Conservation (phyloP, 2,888 invertebrate genomes). For the Apamea sordens region DNA sequence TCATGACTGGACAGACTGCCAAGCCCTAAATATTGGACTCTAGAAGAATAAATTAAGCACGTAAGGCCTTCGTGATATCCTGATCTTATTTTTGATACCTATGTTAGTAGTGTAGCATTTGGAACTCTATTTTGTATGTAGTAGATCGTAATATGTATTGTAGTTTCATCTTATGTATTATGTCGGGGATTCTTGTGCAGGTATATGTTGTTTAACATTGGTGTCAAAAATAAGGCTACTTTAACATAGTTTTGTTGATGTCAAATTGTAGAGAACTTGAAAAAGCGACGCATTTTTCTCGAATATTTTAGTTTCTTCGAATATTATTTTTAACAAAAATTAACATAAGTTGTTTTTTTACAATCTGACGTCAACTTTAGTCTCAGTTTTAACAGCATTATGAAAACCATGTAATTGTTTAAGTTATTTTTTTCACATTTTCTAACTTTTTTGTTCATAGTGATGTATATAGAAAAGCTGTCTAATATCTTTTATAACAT, state of each 20-base stretch:
- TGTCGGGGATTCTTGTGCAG: neutral
- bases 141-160: slow-evolving; percentile 39
- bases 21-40: slow-evolving; percentile 66
- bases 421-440: slow-evolving; percentile 17
- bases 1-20: slow-evolving; percentile 72
- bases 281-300: neutral
- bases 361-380: slow-evolving; percentile 20
- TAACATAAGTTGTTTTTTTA: neutral
- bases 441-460: slow-evolving; percentile 12
- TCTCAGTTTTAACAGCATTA: slow-evolving; percentile 27
- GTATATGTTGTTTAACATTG: neutral
- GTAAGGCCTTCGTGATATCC: slow-evolving; percentile 19
- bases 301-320: slow-evolving; percentile 9
- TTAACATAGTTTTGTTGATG: slow-evolving; percentile 1
- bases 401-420: slow-evolving; percentile 8
- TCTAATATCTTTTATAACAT: slow-evolving; percentile 20
- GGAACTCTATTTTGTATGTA: slow-evolving; percentile 23
- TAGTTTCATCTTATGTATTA: slow-evolving; percentile 15
- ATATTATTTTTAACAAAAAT: neutral
- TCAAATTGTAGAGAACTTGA: slow-evolving; percentile 25
- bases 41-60: slow-evolving; percentile 20
- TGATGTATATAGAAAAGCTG: slow-evolving; percentile 43
- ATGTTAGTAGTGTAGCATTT: slow-evolving; percentile 2
- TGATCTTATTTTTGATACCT: slow-evolving; percentile 34
- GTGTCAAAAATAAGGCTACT: slow-evolving; percentile 28